Evolutionary conservation across 2,888 invertebrate genomes (phyloP), one percentile per base, ranked within the genome.

Genomic region (Neoaliturus tenellus): DNA sequence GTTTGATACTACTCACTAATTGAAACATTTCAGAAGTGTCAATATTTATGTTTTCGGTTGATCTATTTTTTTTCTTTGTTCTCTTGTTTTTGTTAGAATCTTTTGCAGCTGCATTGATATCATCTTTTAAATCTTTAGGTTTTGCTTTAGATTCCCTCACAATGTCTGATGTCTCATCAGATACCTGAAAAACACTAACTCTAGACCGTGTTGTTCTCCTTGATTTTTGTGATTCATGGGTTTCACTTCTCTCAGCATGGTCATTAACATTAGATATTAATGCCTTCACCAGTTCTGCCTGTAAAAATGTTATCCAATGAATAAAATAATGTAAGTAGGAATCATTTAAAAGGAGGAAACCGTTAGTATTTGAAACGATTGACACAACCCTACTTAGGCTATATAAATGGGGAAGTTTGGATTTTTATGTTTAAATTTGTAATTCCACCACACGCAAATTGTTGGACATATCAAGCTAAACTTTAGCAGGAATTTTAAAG

Each of bases 11-110:
- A 17, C 62, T 62, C 20, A 62, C 62, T 31, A 62, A 31, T 2
- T 28, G 62, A 14, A 62, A 62, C 62, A 62, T 62, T 28, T 62
- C 28, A 28, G 28, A 62, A 62, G 62, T 31, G 14, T 62, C 62
- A 62, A 2, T 6, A 55, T 55, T 23, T 1, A 25, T 31, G 14
- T 28, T 17, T 12, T 28, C 62, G 31, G 28, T 14, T 14, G 12
- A 8, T 62, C 20, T 62, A 12, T 2, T 62, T 62, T 31, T 62
- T 28, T 31, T 62, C 28, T 28, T 28, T 62, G 12, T 28, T 17
- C 14, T 62, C 20, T 62, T 62, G 1, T 31, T 31, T 8, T 31
- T n/a, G 31, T 28, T 17, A 28, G 62, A 28, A 62, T 28, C 12
- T 28, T 62, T 62, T 23, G 23, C 3, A 6, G 1, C 14, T 55